Percentiles rank a stretch among this genome's conserved stretches.
Evolutionary conservation across 2,113 vertebrate species (phyloP).

Genomic region (Desmodus rotundus): DNA sequence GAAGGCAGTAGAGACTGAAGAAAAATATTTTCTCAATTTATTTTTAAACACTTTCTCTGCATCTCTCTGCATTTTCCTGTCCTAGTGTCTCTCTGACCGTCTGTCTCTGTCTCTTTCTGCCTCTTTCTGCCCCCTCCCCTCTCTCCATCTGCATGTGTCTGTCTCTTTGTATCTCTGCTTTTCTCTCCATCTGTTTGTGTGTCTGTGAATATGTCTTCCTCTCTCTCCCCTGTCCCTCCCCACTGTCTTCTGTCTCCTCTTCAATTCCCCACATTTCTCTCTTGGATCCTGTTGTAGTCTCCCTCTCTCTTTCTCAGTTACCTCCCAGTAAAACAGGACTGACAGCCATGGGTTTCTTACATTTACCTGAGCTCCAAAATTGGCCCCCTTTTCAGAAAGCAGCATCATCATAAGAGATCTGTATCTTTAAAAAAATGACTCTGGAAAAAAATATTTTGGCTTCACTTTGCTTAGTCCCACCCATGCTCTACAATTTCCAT

Average conservation of each 20-base stretch:
- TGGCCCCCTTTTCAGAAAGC: background rate
- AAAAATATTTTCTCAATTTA: background rate
- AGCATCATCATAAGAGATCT: background rate
- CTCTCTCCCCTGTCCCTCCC: background rate
- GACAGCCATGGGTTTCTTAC: background rate
- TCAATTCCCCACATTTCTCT: background rate
- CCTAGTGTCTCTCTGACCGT: background rate
- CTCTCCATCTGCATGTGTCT: constrained; percentile 40
- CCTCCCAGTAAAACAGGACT: background rate
- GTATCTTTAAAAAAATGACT: background rate
- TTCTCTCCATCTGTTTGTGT: constrained; percentile 43
- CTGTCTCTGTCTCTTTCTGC: background rate
- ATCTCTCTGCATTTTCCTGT: background rate
- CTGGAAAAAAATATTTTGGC: background rate
- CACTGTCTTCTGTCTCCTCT: background rate
- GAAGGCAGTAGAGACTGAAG: background rate
- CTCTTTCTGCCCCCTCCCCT: background rate
- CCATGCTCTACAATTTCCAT: background rate
- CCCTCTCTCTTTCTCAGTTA: background rate
- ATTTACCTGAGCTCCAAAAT: background rate
- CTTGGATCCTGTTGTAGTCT: background rate
- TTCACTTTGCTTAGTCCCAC: background rate
- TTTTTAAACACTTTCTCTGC: background rate
- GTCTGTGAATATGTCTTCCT: background rate
- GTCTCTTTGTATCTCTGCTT: constrained; percentile 40